A percentile compares a stretch with the other conserved stretches of the same genome.
Evolutionary conservation across 2,113 vertebrate genomes (phyloP).

Genomic region (Hippoglossus stenolepis): DNA sequence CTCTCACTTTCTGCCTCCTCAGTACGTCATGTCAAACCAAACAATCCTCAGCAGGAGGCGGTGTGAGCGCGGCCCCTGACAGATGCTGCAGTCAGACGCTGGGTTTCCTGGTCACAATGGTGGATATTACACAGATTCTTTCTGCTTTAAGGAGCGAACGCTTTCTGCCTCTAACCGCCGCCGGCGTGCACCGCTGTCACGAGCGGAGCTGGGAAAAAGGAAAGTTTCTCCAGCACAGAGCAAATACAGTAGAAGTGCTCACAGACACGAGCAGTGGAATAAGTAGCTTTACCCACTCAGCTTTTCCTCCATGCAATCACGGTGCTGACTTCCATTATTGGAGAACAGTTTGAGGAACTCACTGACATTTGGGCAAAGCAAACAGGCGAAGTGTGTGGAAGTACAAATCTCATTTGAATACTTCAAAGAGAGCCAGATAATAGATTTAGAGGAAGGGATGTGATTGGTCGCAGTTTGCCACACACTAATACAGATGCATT

Average conservation of each 20-base stretch:
- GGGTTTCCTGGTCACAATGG: constrained; percentile 31
- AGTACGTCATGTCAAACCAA: constrained; percentile 50
- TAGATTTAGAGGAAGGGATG: constrained; percentile 1
- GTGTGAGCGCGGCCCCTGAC: constrained; percentile 34
- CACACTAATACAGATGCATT: constrained; percentile 14
- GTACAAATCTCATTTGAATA: constrained; percentile 57
- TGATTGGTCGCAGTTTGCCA: constrained; percentile 39
- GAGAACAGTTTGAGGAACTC: constrained; percentile 39
- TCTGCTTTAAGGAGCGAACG: constrained; percentile 15
- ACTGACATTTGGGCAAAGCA: constrained; percentile 65
- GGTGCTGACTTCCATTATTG: constrained; percentile 56
- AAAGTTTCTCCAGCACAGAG: constrained; percentile 19
- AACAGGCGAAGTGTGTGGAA: constrained; percentile 38
- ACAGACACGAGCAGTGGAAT: constrained; percentile 17
- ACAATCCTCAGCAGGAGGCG: constrained; percentile 29
- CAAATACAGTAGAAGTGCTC: constrained; percentile 31
- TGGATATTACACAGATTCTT: constrained; percentile 48
- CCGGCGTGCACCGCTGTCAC: constrained; percentile 4
- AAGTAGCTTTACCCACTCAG: constrained; percentile 28
- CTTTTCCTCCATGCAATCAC: constrained; percentile 40
- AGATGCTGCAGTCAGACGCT: constrained; percentile 37
- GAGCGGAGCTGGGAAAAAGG: constrained; percentile 29
- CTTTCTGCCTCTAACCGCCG: constrained; percentile 22
- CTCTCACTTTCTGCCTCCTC: constrained; percentile 39
- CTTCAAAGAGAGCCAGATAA: constrained; percentile 38